Percentiles rank a stretch among this genome's conserved stretches.
These are phyloP conservation scores for Lepidurus apus DNA, from an alignment of 1,140 invertebrate species.

Conservation along the genomic window DNA sequence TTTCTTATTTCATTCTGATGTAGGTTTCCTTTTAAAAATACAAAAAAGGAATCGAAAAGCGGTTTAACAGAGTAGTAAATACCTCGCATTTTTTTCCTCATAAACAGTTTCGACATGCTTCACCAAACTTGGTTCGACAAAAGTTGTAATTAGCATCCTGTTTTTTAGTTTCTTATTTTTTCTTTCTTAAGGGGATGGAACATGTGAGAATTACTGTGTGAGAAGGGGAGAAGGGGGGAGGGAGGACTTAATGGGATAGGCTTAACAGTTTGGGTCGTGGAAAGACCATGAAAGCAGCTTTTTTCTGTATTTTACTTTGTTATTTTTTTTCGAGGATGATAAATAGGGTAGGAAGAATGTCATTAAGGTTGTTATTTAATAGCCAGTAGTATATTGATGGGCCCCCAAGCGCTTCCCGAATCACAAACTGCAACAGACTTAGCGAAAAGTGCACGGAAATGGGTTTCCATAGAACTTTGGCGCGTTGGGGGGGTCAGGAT, in stretches of 20 bases:
- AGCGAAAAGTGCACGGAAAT: constrained; percentile 12
- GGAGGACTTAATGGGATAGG: not conserved
- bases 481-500: not conserved
- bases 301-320: not conserved
- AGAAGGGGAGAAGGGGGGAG: not conserved
- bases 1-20: not conserved
- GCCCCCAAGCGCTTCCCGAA: constrained; percentile 2
- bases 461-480: not conserved
- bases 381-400: not conserved
- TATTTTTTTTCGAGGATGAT: not conserved
- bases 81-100: not conserved
- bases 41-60: not conserved
- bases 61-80: not conserved
- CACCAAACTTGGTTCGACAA: not conserved
- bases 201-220: not conserved
- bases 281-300: not conserved
- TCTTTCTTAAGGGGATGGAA: not conserved
- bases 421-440: not conserved
- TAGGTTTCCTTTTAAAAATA: not conserved
- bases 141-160: not conserved
- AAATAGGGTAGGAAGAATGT: not conserved
- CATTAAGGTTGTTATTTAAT: not conserved
- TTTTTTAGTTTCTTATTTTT: not conserved
- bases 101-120: constrained; percentile 22
- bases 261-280: not conserved